phyloP scores from a whole-genome alignment of 2,797 vertebrate genomes.

The Parambassis ranga region DNA sequence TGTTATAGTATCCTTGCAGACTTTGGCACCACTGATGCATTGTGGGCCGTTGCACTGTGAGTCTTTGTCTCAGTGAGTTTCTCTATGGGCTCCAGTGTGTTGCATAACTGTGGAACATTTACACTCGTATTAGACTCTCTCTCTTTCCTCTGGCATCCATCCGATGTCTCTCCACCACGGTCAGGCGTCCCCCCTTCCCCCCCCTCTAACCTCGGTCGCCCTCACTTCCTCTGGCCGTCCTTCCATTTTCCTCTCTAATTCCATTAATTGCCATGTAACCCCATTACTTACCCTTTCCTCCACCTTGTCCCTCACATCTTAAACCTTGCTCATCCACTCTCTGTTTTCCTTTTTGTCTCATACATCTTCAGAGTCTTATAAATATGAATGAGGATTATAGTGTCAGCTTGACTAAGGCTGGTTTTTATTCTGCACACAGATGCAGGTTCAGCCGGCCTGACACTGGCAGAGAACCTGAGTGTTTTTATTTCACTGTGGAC shows the following conservation, averaged over 20 bases:
- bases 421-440: too few species aligned
- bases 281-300: background rate
- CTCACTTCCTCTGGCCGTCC: background rate
- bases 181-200: background rate
- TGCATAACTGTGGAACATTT: background rate
- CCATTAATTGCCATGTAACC: background rate
- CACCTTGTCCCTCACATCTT: background rate
- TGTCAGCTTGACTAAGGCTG: background rate
- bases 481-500: too few species aligned
- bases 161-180: too few species aligned
- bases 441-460: background rate
- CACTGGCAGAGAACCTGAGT: too few species aligned
- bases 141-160: background rate
- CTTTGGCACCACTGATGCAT: background rate
- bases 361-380: background rate
- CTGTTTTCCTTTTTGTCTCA: background rate
- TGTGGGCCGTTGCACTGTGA: background rate
- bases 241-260: background rate
- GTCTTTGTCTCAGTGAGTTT: background rate
- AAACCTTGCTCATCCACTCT: background rate
- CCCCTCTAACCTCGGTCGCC: background rate
- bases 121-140: background rate
- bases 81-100: background rate
- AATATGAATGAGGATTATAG: constrained; percentile 24
- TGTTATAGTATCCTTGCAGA: background rate